These are phyloP conservation scores for Mesoligia furuncula DNA, from an alignment of 2,888 invertebrate genomes.

Conservation along the genomic window DNA sequence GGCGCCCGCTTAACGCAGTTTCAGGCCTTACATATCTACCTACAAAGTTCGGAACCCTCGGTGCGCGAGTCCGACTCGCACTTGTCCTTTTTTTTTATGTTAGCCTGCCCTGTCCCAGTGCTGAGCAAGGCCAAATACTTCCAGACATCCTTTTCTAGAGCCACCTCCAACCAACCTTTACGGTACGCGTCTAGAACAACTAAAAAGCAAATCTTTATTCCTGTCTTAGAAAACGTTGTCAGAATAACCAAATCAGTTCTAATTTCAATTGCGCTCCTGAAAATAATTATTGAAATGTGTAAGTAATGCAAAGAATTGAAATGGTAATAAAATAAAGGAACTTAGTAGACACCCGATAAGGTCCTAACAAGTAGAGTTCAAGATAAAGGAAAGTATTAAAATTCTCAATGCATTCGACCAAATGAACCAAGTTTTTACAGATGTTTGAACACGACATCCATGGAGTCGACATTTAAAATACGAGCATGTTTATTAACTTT, in stretches of 20 bases:
- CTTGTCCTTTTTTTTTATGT: background rate
- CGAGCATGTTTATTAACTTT: background rate
- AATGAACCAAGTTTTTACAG: constrained; percentile 89
- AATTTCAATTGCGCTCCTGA: background rate
- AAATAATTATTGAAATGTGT: constrained; percentile 51
- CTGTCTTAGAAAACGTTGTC: background rate
- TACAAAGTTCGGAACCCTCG: no score
- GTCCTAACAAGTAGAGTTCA: constrained; percentile 85
- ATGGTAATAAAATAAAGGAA: constrained; percentile 66
- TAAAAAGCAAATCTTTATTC: background rate
- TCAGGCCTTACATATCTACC: no score
- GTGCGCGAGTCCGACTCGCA: no score
- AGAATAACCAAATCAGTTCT: background rate
- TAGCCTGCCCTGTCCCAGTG: background rate
- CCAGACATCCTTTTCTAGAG: background rate
- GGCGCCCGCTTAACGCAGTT: no score
- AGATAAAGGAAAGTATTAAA: constrained; percentile 87
- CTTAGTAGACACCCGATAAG: constrained; percentile 71
- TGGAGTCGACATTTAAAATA: constrained; percentile 68
- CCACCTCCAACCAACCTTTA: background rate
- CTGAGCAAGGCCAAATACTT: background rate
- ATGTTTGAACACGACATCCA: constrained; percentile 72
- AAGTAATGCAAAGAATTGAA: constrained; percentile 55
- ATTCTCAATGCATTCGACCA: constrained; percentile 88
- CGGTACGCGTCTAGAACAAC: background rate